These are phyloP conservation scores for Cenopis cana DNA, from an alignment of 2,888 invertebrate genomes.

Conservation along the genomic window DNA sequence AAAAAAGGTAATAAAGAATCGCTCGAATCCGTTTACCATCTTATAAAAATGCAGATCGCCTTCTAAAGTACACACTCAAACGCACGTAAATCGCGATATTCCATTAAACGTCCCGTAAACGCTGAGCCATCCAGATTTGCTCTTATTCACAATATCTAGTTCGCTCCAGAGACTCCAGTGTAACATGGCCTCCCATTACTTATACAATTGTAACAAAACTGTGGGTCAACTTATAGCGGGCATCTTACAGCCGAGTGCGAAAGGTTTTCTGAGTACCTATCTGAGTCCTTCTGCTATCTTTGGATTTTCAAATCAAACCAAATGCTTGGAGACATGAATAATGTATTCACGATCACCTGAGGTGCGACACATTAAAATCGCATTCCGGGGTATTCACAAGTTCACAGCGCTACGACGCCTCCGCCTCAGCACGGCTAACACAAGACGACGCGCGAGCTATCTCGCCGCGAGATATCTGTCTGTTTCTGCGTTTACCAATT, in stretches of 20 bases:
- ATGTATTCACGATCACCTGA: constrained; percentile 22
- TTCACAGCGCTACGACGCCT: background rate
- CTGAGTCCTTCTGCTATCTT: constrained; percentile 12
- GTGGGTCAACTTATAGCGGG: background rate
- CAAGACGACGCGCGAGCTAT: no score
- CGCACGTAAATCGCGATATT: constrained; percentile 22
- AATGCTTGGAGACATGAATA: constrained; percentile 22
- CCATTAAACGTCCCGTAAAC: constrained; percentile 30
- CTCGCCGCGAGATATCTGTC: no score
- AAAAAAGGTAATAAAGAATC: constrained; percentile 6
- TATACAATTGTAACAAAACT: background rate
- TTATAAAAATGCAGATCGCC: constrained; percentile 32
- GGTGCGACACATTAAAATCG: constrained; percentile 31
- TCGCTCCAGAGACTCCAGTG: background rate
- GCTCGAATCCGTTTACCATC: constrained; percentile 31
- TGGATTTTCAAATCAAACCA: constrained; percentile 14
- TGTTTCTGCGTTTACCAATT: no score
- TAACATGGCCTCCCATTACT: background rate
- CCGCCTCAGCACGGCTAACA: no score
- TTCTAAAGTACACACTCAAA: constrained; percentile 13
- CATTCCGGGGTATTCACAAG: constrained; percentile 10
- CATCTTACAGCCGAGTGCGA: background rate
- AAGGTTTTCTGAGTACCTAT: background rate
- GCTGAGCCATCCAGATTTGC: constrained; percentile 24
- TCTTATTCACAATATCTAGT: background rate